A percentile compares a stretch with the other conserved stretches of the same genome.
These are phyloP conservation scores for Pantherophis guttatus DNA, from an alignment of 2,113 vertebrate species.

Conservation along the genomic window DNA sequence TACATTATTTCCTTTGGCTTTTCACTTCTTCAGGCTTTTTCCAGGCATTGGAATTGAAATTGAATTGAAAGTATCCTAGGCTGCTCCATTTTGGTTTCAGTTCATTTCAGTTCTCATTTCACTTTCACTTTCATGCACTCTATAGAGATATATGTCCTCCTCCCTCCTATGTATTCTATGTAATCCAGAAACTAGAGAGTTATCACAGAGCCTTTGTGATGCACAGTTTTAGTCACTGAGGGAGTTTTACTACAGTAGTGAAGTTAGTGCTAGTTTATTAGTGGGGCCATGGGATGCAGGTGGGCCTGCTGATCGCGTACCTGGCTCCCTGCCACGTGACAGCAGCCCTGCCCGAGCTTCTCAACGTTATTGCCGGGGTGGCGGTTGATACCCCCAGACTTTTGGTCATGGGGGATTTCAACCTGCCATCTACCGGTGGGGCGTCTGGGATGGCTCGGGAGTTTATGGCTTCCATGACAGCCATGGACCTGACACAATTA, in stretches of 20 bases:
- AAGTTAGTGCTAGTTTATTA: neutral
- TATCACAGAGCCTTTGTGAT: neutral
- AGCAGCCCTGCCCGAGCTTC: too few species aligned
- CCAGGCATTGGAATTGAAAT: too few species aligned
- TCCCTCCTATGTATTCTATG: neutral
- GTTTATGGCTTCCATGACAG: too few species aligned
- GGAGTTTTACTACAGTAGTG: neutral
- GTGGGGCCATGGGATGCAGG: too few species aligned
- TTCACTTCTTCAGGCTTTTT: neutral
- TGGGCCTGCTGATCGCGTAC: too few species aligned
- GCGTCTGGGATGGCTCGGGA: too few species aligned
- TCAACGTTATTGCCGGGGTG: too few species aligned
- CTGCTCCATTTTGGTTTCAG: neutral
- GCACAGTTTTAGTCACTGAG: neutral
- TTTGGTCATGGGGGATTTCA: too few species aligned
- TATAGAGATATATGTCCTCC: neutral
- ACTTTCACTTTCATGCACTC: neutral
- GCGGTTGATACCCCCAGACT: too few species aligned
- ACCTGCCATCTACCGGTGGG: too few species aligned
- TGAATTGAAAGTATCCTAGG: neutral
- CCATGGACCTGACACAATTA: too few species aligned
- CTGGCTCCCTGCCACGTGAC: too few species aligned
- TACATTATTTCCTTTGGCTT: neutral
- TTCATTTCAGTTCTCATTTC: neutral
- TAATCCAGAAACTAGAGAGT: neutral